phyloP scores from a whole-genome alignment of 2,797 vertebrate species.

The Hyperoplus immaculatus region DNA sequence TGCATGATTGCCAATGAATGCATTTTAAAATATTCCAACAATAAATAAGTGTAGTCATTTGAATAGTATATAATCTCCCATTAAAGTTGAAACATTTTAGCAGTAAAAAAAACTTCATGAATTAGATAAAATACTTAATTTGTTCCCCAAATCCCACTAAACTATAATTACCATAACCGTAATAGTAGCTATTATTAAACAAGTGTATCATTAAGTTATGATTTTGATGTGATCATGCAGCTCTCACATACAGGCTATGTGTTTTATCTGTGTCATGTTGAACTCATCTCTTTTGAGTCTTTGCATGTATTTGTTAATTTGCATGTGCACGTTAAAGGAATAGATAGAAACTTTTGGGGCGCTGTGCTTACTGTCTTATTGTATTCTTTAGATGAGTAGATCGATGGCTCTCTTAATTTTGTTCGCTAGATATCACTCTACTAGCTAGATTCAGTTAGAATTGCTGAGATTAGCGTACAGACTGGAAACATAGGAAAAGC shows the following conservation, averaged over 20 bases:
- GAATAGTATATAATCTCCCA: not conserved
- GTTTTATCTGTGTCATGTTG: conserved; percentile 58
- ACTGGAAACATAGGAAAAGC: not conserved
- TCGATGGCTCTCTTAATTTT: not conserved
- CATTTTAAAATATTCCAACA: not conserved
- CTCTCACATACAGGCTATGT: conserved; percentile 22
- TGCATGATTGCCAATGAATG: conserved; percentile 44
- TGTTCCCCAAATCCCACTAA: not conserved
- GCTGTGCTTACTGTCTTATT: not conserved
- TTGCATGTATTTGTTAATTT: conserved; percentile 54
- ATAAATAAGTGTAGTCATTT: fast-evolving
- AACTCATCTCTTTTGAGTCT: conserved; percentile 16
- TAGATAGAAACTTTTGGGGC: conserved; percentile 13
- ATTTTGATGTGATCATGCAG: conserved; percentile 48
- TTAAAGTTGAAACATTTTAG: not conserved
- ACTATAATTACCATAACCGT: not conserved
- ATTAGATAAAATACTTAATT: conserved; percentile 2
- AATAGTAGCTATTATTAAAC: not conserved
- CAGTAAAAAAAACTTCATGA: not conserved
- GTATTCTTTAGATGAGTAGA: not conserved
- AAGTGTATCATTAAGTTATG: not conserved
- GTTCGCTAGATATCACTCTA: not conserved
- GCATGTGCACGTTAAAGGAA: conserved; percentile 39
- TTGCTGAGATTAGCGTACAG: not conserved
- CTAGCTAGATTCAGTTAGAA: not conserved